Evolutionary conservation across 2,888 invertebrate genomes (phyloP).

Genomic region (Beris chalybata): DNA sequence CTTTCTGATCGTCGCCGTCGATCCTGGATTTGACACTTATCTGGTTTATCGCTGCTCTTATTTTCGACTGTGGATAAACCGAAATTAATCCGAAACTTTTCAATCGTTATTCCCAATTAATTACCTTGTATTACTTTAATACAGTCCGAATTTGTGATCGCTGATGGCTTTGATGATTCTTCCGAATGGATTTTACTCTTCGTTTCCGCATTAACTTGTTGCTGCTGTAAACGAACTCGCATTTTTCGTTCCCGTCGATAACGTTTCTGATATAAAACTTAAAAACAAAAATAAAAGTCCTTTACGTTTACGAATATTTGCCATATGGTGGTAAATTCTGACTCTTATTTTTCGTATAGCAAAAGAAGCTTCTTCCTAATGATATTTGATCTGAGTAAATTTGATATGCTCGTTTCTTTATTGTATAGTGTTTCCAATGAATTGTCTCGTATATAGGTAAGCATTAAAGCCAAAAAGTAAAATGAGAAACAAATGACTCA

Average conservation of each 20-base stretch:
- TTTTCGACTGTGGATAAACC: conserved; percentile 27
- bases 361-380: no score
- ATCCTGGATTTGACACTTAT: conserved; percentile 46
- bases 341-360: neutral
- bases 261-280: conserved; percentile 86
- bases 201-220: conserved; percentile 72
- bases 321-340: conserved; percentile 11
- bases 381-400: conserved; percentile 28
- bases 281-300: conserved; percentile 45
- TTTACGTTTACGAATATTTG: neutral
- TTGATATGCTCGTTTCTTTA: conserved; percentile 23
- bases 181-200: conserved; percentile 79
- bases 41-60: conserved; percentile 33
- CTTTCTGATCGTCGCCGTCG: conserved; percentile 42
- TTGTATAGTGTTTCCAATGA: conserved; percentile 21
- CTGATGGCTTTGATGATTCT: conserved; percentile 75
- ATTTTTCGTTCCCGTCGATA: conserved; percentile 85
- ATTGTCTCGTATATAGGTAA: conserved; percentile 5
- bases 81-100: conserved; percentile 16
- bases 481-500: no score
- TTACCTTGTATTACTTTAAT: conserved; percentile 79
- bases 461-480: conserved; percentile 9
- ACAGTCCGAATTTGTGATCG: conserved; percentile 66
- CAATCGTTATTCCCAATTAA: conserved; percentile 4
- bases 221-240: conserved; percentile 81